These are phyloP conservation scores for Oophaga pumilio DNA, from an alignment of 2,113 vertebrate genomes.

Conservation along the genomic window DNA sequence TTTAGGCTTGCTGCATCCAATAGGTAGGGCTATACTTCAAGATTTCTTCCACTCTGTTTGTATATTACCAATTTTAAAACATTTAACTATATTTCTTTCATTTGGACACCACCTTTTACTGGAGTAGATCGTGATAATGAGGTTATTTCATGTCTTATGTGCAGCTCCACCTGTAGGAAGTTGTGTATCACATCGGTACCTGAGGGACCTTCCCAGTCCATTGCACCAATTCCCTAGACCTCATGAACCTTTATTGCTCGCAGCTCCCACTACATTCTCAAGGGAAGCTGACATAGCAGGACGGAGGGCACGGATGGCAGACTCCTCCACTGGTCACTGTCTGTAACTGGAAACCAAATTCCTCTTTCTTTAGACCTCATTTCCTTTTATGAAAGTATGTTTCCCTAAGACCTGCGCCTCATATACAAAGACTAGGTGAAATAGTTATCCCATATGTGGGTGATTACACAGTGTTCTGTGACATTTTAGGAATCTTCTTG, in stretches of 20 bases:
- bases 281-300: conserved; percentile 16
- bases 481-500: background rate
- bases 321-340: conserved; percentile 32
- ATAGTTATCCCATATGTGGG: too few species aligned
- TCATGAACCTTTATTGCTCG: background rate
- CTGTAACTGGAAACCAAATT: background rate
- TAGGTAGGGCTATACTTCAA: too few species aligned
- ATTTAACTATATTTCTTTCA: too few species aligned
- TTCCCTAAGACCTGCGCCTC: conserved; percentile 12
- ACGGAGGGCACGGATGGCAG: background rate
- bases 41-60: too few species aligned
- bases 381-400: conserved; percentile 20
- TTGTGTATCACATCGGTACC: background rate
- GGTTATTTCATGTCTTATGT: too few species aligned
- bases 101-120: too few species aligned
- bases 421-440: too few species aligned
- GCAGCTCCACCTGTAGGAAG: too few species aligned
- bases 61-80: too few species aligned
- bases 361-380: conserved; percentile 2
- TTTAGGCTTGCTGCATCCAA: too few species aligned
- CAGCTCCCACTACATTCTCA: conserved; percentile 40
- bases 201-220: background rate
- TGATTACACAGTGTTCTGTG: too few species aligned
- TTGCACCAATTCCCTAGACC: background rate
- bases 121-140: too few species aligned